Percentiles rank a stretch among this genome's conserved stretches.
Conservation (phyloP, 2,113 vertebrate species). For the Paedocypris sp. region DNA sequence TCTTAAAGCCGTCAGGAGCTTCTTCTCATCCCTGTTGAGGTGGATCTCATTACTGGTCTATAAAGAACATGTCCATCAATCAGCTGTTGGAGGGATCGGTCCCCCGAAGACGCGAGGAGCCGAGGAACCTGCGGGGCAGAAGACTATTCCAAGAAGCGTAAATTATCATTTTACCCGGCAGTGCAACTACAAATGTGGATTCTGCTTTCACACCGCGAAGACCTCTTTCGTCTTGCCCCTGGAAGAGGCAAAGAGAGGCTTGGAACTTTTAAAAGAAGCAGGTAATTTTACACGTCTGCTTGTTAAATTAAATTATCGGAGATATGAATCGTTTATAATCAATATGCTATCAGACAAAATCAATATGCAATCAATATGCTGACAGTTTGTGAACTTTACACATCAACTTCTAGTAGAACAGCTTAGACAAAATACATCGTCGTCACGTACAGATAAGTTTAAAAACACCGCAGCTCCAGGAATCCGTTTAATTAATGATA, state of each 20-base stretch:
- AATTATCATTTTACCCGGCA: constrained; percentile 90
- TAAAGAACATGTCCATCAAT: background rate
- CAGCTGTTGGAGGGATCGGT: background rate
- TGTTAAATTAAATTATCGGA: no score
- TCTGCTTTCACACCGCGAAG: constrained; percentile 94
- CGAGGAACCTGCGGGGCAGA: background rate
- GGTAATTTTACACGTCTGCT: constrained; percentile 59
- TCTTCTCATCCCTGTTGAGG: background rate
- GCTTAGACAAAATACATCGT: no score
- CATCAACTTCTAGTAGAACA: no score
- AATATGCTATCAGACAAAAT: no score
- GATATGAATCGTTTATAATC: no score
- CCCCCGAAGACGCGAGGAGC: background rate
- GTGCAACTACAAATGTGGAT: constrained; percentile 90
- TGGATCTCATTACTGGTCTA: background rate
- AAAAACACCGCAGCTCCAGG: no score
- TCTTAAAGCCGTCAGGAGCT: constrained; percentile 23
- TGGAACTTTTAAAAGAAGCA: constrained; percentile 65
- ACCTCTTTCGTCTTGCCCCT: constrained; percentile 84
- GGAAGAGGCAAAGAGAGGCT: constrained; percentile 72
- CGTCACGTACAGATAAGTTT: no score
- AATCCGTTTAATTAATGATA: no score
- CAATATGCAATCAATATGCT: no score
- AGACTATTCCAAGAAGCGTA: constrained; percentile 68
- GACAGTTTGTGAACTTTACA: no score